phyloP scores from a whole-genome alignment of 2,888 invertebrate species.

The Serripes groenlandicus region DNA sequence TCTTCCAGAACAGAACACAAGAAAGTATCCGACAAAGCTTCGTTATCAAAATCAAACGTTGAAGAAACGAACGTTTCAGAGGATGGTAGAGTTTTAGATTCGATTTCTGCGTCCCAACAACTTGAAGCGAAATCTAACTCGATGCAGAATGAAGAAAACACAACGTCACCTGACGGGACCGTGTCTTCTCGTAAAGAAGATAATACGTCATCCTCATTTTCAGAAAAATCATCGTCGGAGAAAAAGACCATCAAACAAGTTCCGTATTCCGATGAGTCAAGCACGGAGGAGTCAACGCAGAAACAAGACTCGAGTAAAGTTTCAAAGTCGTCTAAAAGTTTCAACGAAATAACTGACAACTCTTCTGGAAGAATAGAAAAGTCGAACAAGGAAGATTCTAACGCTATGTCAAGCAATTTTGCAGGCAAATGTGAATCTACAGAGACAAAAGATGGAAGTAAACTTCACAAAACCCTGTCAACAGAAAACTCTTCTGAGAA shows the following conservation, averaged over 20 bases:
- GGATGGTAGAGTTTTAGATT: slow-evolving; percentile 31
- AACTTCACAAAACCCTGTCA: slow-evolving; percentile 38
- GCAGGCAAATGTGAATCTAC: slow-evolving; percentile 55
- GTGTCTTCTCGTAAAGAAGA: slow-evolving; percentile 28
- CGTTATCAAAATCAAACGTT: slow-evolving; percentile 43
- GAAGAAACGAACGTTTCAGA: slow-evolving; percentile 42
- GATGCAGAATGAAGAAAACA: slow-evolving; percentile 46
- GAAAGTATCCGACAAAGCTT: slow-evolving; percentile 42
- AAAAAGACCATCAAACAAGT: slow-evolving; percentile 44
- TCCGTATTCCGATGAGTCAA: slow-evolving; percentile 39
- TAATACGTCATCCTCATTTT: slow-evolving; percentile 28
- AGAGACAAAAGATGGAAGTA: slow-evolving; percentile 47
- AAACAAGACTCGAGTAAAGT: slow-evolving; percentile 44
- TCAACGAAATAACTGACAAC: slow-evolving; percentile 35
- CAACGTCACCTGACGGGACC: slow-evolving; percentile 34
- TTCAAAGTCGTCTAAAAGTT: slow-evolving; percentile 38
- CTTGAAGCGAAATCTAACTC: slow-evolving; percentile 35
- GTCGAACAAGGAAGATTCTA: slow-evolving; percentile 47
- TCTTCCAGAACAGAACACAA: slow-evolving; percentile 52
- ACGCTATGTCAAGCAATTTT: slow-evolving; percentile 55
- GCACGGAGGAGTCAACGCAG: slow-evolving; percentile 38
- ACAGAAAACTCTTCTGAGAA: slow-evolving; percentile 49
- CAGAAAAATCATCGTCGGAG: slow-evolving; percentile 41
- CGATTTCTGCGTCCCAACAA: slow-evolving; percentile 45
- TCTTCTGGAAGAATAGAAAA: slow-evolving; percentile 25